These are phyloP conservation scores for Lepas anatifera DNA, from an alignment of 2,888 invertebrate species.

Conservation along the genomic window DNA sequence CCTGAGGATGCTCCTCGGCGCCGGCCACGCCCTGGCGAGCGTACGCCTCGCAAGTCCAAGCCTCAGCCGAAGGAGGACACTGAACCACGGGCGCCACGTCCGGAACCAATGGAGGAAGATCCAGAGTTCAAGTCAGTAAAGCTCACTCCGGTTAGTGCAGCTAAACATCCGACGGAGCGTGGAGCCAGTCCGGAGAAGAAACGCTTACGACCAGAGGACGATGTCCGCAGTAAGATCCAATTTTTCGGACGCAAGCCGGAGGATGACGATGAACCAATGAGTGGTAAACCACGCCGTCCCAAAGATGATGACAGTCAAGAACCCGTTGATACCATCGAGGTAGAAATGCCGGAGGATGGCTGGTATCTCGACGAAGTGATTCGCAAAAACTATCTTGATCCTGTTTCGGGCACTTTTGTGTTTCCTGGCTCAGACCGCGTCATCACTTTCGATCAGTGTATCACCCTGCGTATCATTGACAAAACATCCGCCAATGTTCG, in stretches of 20 bases:
- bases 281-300: neutral
- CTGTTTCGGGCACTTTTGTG: slow-evolving; percentile 65
- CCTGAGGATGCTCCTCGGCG: slow-evolving; percentile 11
- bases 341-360: slow-evolving; percentile 66
- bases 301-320: neutral
- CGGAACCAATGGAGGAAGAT: neutral
- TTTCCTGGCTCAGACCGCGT: slow-evolving; percentile 79
- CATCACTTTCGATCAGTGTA: slow-evolving; percentile 73
- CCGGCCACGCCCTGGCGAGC: neutral
- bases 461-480: slow-evolving; percentile 73
- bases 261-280: neutral
- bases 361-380: slow-evolving; percentile 76
- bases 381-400: slow-evolving; percentile 65
- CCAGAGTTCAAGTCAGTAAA: neutral
- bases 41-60: neutral
- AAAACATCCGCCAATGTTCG: slow-evolving; percentile 66
- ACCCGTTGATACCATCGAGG: neutral
- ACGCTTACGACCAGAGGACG: neutral
- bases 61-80: neutral
- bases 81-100: neutral
- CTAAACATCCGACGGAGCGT: neutral
- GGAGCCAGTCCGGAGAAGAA: neutral
- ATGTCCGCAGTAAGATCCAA: neutral
- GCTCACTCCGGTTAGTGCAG: neutral
- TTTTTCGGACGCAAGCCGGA: neutral